Percentiles rank a stretch among this genome's conserved stretches.
Evolutionary conservation across 1,140 invertebrate species (phyloP).

Genomic region (Ceratitis capitata): DNA sequence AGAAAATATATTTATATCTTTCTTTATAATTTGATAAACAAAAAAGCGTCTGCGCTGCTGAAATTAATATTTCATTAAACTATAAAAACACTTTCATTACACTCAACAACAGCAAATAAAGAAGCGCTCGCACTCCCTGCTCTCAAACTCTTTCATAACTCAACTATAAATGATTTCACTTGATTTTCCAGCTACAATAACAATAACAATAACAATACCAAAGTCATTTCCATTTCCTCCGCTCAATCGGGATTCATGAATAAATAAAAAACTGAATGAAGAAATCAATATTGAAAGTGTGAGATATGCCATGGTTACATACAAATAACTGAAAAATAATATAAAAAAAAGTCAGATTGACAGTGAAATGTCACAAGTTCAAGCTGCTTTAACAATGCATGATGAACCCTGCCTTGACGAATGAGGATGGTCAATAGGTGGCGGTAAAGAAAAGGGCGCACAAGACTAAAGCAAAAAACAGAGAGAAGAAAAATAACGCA

Average conservation of each 20-base stretch:
- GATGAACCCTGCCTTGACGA: not conserved
- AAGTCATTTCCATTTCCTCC: not conserved
- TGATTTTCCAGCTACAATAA: not conserved
- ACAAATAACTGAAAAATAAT: not conserved
- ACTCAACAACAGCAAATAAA: not conserved
- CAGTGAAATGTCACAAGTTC: constrained; percentile 28
- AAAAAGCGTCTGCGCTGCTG: too few species aligned
- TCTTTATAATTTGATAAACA: too few species aligned
- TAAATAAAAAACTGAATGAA: not conserved
- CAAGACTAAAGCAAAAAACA: not conserved
- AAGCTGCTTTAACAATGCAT: not conserved
- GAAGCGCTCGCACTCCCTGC: not conserved
- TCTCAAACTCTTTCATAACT: not conserved
- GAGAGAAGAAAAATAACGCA: too few species aligned
- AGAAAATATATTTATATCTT: too few species aligned
- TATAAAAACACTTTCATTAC: too few species aligned
- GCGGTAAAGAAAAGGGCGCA: not conserved
- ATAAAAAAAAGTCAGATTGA: constrained; percentile 1
- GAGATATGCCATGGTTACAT: not conserved
- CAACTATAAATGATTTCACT: not conserved
- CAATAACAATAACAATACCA: too few species aligned
- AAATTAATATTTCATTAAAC: too few species aligned
- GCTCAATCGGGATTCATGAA: not conserved
- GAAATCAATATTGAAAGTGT: constrained; percentile 1
- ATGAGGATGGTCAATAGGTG: not conserved